Evolutionary conservation across 2,888 invertebrate species (phyloP).

Genomic region (Ecdyonurus torrentis): DNA sequence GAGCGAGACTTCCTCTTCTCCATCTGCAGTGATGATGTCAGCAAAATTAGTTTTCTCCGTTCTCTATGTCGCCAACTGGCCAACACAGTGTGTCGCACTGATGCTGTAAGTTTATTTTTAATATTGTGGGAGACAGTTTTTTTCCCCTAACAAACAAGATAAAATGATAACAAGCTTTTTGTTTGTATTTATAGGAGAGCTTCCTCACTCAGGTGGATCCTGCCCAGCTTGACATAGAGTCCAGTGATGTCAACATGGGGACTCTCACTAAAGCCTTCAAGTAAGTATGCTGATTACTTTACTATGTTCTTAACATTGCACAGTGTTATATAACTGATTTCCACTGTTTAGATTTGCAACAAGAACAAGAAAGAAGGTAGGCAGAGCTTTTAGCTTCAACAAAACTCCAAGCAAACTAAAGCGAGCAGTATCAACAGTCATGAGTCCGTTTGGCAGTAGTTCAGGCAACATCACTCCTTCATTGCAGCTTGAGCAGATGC

Average conservation of each 20-base stretch:
- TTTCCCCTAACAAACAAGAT: too few relatives aligned
- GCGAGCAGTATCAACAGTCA: slow-evolving; percentile 87
- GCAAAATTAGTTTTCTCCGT: slow-evolving; percentile 65
- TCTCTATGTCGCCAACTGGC: slow-evolving; percentile 81
- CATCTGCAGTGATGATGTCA: slow-evolving; percentile 64
- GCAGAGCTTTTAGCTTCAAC: slow-evolving; percentile 87
- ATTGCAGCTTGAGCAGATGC: slow-evolving; percentile 70
- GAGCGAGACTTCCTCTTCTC: slow-evolving; percentile 79
- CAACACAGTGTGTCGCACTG: slow-evolving; percentile 79
- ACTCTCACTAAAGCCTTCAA: slow-evolving; percentile 83
- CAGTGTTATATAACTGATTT: background rate
- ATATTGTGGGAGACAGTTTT: background rate
- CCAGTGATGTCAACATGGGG: slow-evolving; percentile 70
- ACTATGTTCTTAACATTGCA: background rate
- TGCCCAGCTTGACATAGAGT: slow-evolving; percentile 72
- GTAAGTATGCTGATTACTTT: slow-evolving; percentile 22
- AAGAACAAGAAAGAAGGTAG: slow-evolving; percentile 71
- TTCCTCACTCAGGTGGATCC: slow-evolving; percentile 62
- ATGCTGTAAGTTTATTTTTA: slow-evolving; percentile 52
- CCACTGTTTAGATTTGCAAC: slow-evolving; percentile 43
- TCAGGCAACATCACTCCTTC: slow-evolving; percentile 60
- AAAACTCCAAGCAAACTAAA: slow-evolving; percentile 88
- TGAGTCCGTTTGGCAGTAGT: slow-evolving; percentile 76
- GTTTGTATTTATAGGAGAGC: slow-evolving; percentile 45
- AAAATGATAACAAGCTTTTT: too few relatives aligned